Evolutionary conservation across 35 echinoderm and acorn worm species (phyloP), one percentile per base, ranked within the genome.

Genomic region (Lytechinus pictus): DNA sequence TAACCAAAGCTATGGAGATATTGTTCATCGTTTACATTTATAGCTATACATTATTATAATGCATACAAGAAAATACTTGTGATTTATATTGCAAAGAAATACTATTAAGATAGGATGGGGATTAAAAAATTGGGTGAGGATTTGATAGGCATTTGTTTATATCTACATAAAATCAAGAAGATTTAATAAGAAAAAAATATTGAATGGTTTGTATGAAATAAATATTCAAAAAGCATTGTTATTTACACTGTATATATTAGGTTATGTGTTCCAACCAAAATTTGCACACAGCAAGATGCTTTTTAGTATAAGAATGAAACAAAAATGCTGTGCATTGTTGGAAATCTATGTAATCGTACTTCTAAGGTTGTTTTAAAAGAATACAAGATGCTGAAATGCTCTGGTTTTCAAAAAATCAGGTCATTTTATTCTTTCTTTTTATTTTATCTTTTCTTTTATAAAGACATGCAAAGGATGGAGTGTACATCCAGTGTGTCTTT

Each of bases 231-330:
- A 54, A 93, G 52, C 52, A 93, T 93, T 93, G 92, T 93, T 93
- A 93, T 93, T 93, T 93, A 93, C 92, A 93, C 92, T 93, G 92
- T 93, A 93, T 93, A 93, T 93, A 93, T 93, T 93, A 93, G 55
- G 92, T 93, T 93, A 93, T 93, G 92, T 93, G 92, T 93, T 93
- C 92, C 92, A 93, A 93, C 55, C 92, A 93, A 93, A 93, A 54
- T 93, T 93, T 93, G 92, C 92, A 93, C 92, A 93, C 92, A 93
- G 27, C 55, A 93, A 28, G 88, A 90, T 53, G 92, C 92, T 93
- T 93, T 93, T 93, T 93, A 93, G 92, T 93, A 93, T 93, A 93
- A 55, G 55, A n/a, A 57, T 55, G 88, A 93, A 57, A 93, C 28
- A 93, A 93, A 93, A 93, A 93, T 93, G 92, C 92, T 93, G 92